Evolutionary conservation across 2,797 vertebrate genomes (phyloP).

Genomic region (Neosilurus mollespiculum): DNA sequence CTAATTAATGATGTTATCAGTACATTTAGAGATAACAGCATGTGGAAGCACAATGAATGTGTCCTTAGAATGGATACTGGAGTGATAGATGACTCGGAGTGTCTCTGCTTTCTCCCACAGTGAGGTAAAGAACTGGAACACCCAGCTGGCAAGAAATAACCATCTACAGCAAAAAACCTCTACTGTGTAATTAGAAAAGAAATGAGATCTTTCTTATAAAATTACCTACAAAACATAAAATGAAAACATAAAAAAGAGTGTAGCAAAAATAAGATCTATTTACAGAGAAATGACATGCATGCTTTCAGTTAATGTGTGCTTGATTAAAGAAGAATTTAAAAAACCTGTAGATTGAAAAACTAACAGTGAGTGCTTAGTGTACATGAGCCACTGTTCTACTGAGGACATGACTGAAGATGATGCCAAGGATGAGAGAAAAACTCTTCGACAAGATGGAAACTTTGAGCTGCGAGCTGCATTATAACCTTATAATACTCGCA

Average conservation of each 20-base stretch:
- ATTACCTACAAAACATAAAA: slow-evolving; percentile 46
- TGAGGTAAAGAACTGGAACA: slow-evolving; percentile 44
- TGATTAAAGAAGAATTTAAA: slow-evolving; percentile 61
- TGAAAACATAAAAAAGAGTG: slow-evolving; percentile 38
- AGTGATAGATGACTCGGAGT: slow-evolving; percentile 16
- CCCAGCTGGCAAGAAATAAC: slow-evolving; percentile 51
- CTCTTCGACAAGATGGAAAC: slow-evolving; percentile 53
- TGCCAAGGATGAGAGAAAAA: slow-evolving; percentile 40
- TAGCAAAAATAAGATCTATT: slow-evolving; percentile 60
- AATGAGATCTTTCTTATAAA: slow-evolving; percentile 27
- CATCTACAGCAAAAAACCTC: slow-evolving; percentile 39
- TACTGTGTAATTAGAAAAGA: slow-evolving; percentile 43
- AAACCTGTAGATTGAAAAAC: slow-evolving; percentile 55
- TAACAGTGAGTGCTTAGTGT: slow-evolving; percentile 55
- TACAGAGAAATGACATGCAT: slow-evolving; percentile 73
- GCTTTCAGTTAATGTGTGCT: slow-evolving; percentile 74
- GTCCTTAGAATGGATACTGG: neutral
- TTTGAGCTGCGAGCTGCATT: slow-evolving; percentile 58
- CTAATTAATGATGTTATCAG: neutral
- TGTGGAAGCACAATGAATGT: neutral
- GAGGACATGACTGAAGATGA: slow-evolving; percentile 48
- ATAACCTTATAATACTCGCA: slow-evolving; percentile 64
- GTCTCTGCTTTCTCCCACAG: slow-evolving; percentile 55
- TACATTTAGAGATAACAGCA: slow-evolving; percentile 6
- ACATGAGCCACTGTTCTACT: slow-evolving; percentile 45